These are phyloP conservation scores for Oncorhynchus mykiss DNA, from an alignment of 2,113 vertebrate genomes.

Conservation along the genomic window DNA sequence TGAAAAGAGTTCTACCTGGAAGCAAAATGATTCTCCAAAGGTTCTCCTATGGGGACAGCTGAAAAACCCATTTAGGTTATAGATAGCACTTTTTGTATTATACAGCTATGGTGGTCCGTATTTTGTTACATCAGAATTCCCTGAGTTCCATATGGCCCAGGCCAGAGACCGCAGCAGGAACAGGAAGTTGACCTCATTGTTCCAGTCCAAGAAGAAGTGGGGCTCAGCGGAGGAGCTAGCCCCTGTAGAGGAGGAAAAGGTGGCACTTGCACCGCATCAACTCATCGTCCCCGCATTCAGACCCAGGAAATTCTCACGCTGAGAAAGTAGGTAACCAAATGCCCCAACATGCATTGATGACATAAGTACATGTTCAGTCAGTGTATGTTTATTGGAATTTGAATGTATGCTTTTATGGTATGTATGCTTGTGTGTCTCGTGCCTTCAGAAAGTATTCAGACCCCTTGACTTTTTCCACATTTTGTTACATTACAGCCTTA, in stretches of 20 bases:
- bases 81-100: not conserved
- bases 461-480: too few species aligned
- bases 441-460: too few species aligned
- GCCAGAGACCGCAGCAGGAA: constrained; percentile 69
- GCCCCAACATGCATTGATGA: not conserved
- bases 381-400: not conserved
- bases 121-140: constrained; percentile 4
- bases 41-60: too few species aligned
- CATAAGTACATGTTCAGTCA: not conserved
- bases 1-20: too few species aligned
- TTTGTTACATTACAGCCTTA: too few species aligned
- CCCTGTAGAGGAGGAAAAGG: constrained; percentile 54
- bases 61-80: too few species aligned
- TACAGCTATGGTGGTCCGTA: not conserved
- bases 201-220: constrained; percentile 73
- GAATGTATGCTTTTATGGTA: not conserved
- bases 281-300: constrained; percentile 46
- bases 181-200: constrained; percentile 71
- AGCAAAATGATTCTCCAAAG: too few species aligned
- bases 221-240: constrained; percentile 70
- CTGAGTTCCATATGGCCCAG: constrained; percentile 67
- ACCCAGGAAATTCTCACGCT: constrained; percentile 68
- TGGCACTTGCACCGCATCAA: constrained; percentile 35
- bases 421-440: not conserved
- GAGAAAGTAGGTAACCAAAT: constrained; percentile 6